Evolutionary conservation across 2,797 vertebrate genomes (phyloP).

Genomic region (Lagodon rhomboides): DNA sequence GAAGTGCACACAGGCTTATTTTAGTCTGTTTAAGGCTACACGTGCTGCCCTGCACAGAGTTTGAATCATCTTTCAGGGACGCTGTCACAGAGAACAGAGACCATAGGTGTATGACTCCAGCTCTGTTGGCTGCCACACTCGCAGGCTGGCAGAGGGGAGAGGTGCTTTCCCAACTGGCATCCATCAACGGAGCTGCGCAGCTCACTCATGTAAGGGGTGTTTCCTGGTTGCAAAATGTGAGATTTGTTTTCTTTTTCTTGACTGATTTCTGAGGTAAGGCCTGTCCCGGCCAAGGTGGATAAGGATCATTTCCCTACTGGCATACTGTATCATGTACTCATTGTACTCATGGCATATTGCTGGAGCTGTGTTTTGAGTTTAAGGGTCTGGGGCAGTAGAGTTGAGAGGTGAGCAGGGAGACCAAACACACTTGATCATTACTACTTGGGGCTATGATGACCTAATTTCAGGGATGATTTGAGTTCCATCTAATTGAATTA

Average conservation of each 20-base stretch:
- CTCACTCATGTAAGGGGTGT: constrained; percentile 67
- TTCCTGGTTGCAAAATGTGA: constrained; percentile 65
- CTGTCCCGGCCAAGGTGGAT: constrained; percentile 30
- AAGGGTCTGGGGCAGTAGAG: constrained; percentile 8
- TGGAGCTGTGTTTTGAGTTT: constrained; percentile 22
- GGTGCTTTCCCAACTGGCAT: constrained; percentile 80
- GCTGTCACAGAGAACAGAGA: constrained; percentile 24
- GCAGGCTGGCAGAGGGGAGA: constrained; percentile 48
- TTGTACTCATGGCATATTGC: neutral
- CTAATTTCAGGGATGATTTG: neutral
- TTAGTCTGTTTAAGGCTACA: constrained; percentile 63
- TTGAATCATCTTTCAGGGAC: constrained; percentile 44
- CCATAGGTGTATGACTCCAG: constrained; percentile 44
- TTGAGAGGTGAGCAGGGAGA: constrained; percentile 21
- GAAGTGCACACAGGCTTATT: constrained; percentile 61
- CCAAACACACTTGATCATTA: constrained; percentile 9
- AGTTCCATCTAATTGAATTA: constrained; percentile 8
- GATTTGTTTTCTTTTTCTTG: constrained; percentile 56
- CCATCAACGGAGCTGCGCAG: constrained; percentile 53
- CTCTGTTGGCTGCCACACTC: constrained; percentile 40
- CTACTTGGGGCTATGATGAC: neutral
- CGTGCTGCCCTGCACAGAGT: constrained; percentile 41
- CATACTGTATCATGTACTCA: constrained; percentile 9
- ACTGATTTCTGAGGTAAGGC: constrained; percentile 21
- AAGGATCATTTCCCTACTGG: constrained; percentile 39